Base-by-base conservation (phyloP, 2,113 vertebrate genomes). In the Podiceps cristatus region DNA sequence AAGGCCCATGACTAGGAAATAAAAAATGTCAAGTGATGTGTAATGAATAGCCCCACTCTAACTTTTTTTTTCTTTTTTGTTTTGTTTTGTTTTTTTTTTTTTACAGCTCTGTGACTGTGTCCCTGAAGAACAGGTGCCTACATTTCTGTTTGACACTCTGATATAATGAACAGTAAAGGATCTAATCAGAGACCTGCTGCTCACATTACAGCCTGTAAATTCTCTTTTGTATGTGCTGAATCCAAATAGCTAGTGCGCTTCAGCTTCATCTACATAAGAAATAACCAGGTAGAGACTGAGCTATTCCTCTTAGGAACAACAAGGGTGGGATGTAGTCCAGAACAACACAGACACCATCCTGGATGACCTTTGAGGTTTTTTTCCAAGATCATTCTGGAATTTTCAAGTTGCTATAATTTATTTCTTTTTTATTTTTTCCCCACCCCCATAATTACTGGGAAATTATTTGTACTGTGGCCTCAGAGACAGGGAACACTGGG, bases 401-500 rank as follows among this genome's bases (percentile, higher is more conserved):
- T 85, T 76, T 67, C 18, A 29, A 55, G 19, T 88, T 63, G 19
- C 8, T 83, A 20, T 50, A 84, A 89, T 79, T 88, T 93, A 89
- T 79, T 88, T 93, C n/a, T 88, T 87, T 63, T 5, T 8, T 42
- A 18, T 11, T 18, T 7, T 28, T 28, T 13, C 49, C 49, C 49
- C 49, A 23, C 10, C 2, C 3, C 17, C 18, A 12, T 90, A 92
- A 94, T 90, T 94, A 76, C 86, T 92, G 72, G 72, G 55, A 88
- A 90, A 69, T 1, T 17, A 62, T 77, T 89, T 92, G 86, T 83
- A 84, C 20, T 52, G 20, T 81, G 88, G 68, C 82, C 88, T 96
- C 49, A 20, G 95, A 94, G 93, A 66, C 79, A 75, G 22, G 27
- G 60, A 95, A 86, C 79, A 35, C 37, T 75, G 95, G 92, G 95